These are phyloP conservation scores for Heloderma charlesbogerti DNA, from an alignment of 2,113 vertebrate species.

Conservation along the genomic window DNA sequence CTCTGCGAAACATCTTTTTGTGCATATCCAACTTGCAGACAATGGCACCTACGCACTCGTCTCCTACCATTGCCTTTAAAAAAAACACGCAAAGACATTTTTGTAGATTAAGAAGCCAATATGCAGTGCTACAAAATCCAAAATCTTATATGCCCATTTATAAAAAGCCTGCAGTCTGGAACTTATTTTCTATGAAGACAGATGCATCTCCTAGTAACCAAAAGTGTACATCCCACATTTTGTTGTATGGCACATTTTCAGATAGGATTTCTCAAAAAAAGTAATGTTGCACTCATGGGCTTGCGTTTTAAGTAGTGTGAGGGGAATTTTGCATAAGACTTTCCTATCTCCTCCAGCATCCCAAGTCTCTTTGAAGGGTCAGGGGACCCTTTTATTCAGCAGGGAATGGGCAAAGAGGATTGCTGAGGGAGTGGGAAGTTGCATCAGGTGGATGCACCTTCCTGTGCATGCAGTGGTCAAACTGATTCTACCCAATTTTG, in stretches of 20 bases:
- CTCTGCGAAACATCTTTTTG: conserved; percentile 99
- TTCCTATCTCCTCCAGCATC: background rate
- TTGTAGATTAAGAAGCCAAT: conserved; percentile 68
- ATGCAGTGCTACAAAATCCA: conserved; percentile 38
- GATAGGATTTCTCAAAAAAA: conserved; percentile 9
- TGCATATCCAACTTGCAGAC: conserved; percentile 99
- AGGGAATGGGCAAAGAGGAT: background rate
- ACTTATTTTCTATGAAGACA: background rate
- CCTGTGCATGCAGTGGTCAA: background rate
- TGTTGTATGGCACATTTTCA: background rate
- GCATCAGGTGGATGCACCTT: background rate
- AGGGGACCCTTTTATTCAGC: background rate
- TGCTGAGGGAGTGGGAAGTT: background rate
- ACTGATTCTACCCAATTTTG: background rate
- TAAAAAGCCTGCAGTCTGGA: background rate
- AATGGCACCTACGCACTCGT: conserved; percentile 99
- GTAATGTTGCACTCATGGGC: conserved; percentile 1
- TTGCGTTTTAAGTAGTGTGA: background rate
- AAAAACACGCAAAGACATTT: conserved; percentile 72
- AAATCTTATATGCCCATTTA: conserved; percentile 2
- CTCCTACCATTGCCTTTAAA: conserved; percentile 97
- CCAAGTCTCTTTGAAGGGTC: too few species aligned
- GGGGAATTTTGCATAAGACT: background rate
- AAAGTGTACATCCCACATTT: conserved; percentile 28
- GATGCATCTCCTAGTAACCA: background rate